Evolutionary conservation across 1,140 invertebrate genomes (phyloP).

Genomic region (Anoplophora glabripennis): DNA sequence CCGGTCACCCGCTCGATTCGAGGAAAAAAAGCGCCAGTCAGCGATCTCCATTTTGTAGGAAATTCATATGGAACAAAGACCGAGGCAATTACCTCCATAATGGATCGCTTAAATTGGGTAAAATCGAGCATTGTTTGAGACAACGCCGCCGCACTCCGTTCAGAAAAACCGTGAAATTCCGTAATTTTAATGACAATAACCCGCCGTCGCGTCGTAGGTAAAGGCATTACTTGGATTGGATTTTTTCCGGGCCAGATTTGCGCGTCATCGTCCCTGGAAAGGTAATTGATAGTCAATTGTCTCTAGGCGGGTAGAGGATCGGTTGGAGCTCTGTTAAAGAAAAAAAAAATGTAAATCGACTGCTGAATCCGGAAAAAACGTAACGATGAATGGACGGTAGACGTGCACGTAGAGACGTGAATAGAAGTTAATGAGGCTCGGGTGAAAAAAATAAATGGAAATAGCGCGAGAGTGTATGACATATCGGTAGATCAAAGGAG

Average conservation of each 20-base stretch:
- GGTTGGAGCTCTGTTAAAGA: not conserved
- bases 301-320: too few relatives aligned
- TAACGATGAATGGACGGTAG: too few relatives aligned
- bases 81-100: conserved; percentile 14
- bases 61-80: conserved; percentile 14
- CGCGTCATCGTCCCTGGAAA: not conserved
- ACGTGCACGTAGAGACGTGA: too few relatives aligned
- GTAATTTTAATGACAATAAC: conserved; percentile 8
- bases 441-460: too few relatives aligned
- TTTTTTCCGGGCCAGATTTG: not conserved
- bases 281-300: not conserved
- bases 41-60: conserved; percentile 2
- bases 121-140: conserved; percentile 11
- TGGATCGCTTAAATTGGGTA: conserved; percentile 13
- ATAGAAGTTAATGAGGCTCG: too few relatives aligned
- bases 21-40: conserved; percentile 2
- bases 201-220: too few relatives aligned
- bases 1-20: too few relatives aligned
- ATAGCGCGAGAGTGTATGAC: too few relatives aligned
- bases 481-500: too few relatives aligned
- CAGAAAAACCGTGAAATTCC: conserved; percentile 13
- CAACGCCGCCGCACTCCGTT: conserved; percentile 10
- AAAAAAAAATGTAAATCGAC: too few relatives aligned
- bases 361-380: too few relatives aligned
- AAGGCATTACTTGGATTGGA: not conserved